phyloP scores from a whole-genome alignment of 2,888 invertebrate species.

The Noctua fimbriata region DNA sequence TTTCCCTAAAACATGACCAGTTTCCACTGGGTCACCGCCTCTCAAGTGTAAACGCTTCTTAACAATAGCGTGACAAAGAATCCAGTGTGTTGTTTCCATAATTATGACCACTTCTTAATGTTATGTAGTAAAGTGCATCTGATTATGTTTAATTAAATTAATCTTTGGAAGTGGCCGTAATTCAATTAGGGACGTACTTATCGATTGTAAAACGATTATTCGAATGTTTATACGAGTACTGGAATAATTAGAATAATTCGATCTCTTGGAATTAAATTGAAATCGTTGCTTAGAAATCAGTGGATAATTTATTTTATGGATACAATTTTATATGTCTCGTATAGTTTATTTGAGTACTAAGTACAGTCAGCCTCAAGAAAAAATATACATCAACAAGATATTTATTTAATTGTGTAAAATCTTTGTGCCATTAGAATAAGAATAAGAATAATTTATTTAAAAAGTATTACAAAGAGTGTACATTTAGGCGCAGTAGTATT shows the following conservation, averaged over 20 bases:
- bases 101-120: conserved; percentile 42
- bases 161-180: conserved; percentile 54
- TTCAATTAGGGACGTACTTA: conserved; percentile 50
- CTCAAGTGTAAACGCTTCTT: conserved; percentile 33
- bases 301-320: background rate
- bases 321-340: no score
- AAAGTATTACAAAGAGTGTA: no score
- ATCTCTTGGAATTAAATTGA: background rate
- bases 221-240: conserved; percentile 26
- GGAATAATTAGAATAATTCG: conserved; percentile 19
- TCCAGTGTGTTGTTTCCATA: conserved; percentile 21
- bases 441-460: no score
- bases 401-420: background rate
- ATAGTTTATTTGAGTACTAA: background rate
- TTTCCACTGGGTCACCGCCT: no score
- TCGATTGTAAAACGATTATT: conserved; percentile 50
- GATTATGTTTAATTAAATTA: conserved; percentile 59
- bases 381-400: background rate
- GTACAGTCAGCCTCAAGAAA: background rate
- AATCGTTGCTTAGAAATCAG: background rate
- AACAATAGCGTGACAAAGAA: conserved; percentile 26
- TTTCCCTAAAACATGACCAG: background rate
- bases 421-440: no score
- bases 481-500: no score
- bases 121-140: conserved; percentile 24